A percentile compares a stretch with the other conserved stretches of the same genome.
These are phyloP conservation scores for Petrocephalus sullivani DNA, from an alignment of 2,797 vertebrate genomes.

Conservation along the genomic window DNA sequence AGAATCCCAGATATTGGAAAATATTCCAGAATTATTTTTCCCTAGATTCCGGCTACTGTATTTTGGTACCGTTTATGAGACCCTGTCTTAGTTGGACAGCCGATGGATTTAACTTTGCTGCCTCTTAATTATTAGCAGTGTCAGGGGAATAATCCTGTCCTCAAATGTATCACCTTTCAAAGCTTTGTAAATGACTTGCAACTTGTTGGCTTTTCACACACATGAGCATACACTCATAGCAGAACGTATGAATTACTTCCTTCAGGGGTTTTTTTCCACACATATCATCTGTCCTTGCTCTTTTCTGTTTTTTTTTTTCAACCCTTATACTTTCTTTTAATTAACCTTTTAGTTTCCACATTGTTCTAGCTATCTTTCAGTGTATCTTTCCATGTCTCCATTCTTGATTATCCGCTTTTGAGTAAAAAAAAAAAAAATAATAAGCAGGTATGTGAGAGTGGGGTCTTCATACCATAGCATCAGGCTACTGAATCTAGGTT, in stretches of 20 bases:
- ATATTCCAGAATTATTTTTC: background rate
- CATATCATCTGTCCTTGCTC: background rate
- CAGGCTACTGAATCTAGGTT: background rate
- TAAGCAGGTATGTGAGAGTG: too few species aligned
- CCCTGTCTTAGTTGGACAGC: background rate
- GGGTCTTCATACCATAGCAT: background rate
- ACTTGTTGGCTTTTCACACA: background rate
- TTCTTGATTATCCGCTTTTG: background rate
- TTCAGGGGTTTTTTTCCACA: background rate
- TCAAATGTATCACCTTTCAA: background rate
- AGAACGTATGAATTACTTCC: background rate
- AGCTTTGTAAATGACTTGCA: background rate
- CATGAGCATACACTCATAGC: background rate
- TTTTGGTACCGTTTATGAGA: background rate
- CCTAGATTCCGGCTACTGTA: background rate
- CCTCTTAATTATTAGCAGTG: background rate
- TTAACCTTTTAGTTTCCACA: background rate
- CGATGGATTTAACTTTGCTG: background rate
- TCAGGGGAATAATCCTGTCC: background rate
- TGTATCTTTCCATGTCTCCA: background rate
- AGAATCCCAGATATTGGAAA: background rate
- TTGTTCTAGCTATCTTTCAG: background rate
- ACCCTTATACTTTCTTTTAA: background rate
- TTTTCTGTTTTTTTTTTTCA: background rate
- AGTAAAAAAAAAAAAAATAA: background rate